Base-by-base conservation (phyloP, 2,888 invertebrate species). In the Odontomyia ornata region DNA sequence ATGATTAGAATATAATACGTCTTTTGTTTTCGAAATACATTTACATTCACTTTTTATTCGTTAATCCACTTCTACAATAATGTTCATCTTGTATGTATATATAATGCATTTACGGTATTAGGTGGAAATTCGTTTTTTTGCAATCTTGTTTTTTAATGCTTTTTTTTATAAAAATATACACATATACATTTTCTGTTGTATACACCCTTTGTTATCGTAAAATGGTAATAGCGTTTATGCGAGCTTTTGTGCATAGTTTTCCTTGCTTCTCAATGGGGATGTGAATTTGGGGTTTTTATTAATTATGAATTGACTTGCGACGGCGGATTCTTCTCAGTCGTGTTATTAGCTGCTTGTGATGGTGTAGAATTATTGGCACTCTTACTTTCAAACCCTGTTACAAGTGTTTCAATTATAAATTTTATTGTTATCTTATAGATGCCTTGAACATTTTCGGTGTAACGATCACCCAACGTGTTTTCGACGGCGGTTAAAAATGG, bases 371-470 rank as follows among this genome's bases (percentile, higher is more conserved):
- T 77, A 78, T 80, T 80, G 78, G 80, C 79, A 80, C 79, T 78
- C 76, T 80, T 79, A 75, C 77, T 78, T 62, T 94, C 92, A 86
- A 90, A 95, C 11, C 96, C 96, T 80, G 91, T 91, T 73, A 94
- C 90, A 80, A 96, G 88, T 79, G 95, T 95, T 84, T 94, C 93
- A 82, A 97, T 90, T 81, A 97, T 95, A 84, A 96, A 94, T 84
- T 92, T 92, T 83, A 96, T 96, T 76, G 95, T 94, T 81, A 94
- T 89, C 86, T 93, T 92, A 90, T 97, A 97, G 83, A 96, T 95
- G 82, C 91, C 92, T 84, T 95, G 95, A 81, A 97, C 94, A 87
- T 96, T 95, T 73, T 94, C 93, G 11, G 96, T 95, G 88, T 95
- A 96, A 79, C 96, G 90, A 81, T 96, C 96, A 2, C 94, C 95